Evolutionary conservation across 2,888 invertebrate genomes (phyloP).

Genomic region (Athripsodes cinereus): DNA sequence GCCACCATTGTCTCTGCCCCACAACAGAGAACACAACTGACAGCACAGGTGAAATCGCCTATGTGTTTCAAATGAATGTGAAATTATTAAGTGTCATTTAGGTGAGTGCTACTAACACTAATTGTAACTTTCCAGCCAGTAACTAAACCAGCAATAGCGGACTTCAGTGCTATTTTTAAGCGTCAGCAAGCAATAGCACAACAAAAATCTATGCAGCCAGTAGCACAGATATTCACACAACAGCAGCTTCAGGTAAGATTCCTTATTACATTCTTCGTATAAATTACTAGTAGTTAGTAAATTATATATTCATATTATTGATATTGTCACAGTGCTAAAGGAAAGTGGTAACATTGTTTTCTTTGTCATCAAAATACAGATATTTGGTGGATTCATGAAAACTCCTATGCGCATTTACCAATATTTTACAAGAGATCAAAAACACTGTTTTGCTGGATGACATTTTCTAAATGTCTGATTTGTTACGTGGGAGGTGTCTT

Average conservation of each 20-base stretch:
- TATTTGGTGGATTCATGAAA: too few relatives aligned
- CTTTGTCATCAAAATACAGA: too few relatives aligned
- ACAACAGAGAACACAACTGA: constrained; percentile 24
- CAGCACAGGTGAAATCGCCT: constrained; percentile 19
- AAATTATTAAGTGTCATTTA: too few relatives aligned
- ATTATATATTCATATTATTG: too few relatives aligned
- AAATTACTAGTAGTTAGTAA: neutral
- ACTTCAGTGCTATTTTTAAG: constrained; percentile 54
- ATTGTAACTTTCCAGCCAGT: constrained; percentile 10
- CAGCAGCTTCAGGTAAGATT: constrained; percentile 24
- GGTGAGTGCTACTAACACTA: neutral
- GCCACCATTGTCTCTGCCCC: constrained; percentile 23
- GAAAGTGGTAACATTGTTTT: too few relatives aligned
- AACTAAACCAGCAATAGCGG: constrained; percentile 45
- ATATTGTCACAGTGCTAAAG: too few relatives aligned
- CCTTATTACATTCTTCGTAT: neutral
- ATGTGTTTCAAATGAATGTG: too few relatives aligned
- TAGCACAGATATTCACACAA: constrained; percentile 55
- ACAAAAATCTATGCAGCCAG: constrained; percentile 38
- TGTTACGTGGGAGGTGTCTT: too few relatives aligned
- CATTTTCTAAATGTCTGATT: too few relatives aligned
- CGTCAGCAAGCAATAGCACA: constrained; percentile 38
- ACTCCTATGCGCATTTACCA: too few relatives aligned
- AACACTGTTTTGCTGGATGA: too few relatives aligned
- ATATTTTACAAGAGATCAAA: too few relatives aligned